phyloP scores from a whole-genome alignment of 2,113 vertebrate species.

The Oplegnathus fasciatus region DNA sequence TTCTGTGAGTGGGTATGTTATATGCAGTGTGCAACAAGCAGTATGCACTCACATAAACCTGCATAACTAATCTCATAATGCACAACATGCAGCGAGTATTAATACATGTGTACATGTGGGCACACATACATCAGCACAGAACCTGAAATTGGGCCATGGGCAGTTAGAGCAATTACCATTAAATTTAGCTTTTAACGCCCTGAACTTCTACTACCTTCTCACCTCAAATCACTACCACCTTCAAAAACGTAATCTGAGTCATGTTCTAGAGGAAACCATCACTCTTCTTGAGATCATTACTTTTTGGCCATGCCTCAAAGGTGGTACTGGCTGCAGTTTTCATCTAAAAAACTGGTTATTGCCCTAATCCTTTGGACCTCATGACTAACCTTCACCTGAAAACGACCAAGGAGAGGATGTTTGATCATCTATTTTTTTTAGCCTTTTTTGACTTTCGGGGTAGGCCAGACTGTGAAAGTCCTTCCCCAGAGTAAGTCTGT shows the following conservation, averaged over 20 bases:
- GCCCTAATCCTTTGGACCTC: constrained; percentile 7
- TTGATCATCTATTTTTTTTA: constrained; percentile 11
- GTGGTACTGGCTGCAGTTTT: constrained; percentile 25
- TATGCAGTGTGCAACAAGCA: background rate
- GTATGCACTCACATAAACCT: background rate
- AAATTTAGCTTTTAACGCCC: background rate
- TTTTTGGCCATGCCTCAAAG: constrained; percentile 26
- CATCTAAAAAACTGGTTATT: constrained; percentile 25
- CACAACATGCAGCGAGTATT: background rate
- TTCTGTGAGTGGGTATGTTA: background rate
- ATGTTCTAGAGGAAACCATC: constrained; percentile 19
- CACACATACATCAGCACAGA: background rate
- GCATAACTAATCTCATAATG: background rate
- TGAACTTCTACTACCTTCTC: background rate
- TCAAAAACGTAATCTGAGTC: constrained; percentile 9
- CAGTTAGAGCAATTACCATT: constrained; percentile 6
- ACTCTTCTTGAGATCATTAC: constrained; percentile 22
- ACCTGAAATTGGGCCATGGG: background rate
- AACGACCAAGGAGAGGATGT: constrained; percentile 20
- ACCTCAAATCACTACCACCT: constrained; percentile 22
- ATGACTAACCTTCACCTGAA: constrained; percentile 45
- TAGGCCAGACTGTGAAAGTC: constrained; percentile 48
- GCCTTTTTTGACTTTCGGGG: constrained; percentile 8
- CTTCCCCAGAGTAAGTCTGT: constrained; percentile 59
- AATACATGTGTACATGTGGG: background rate